Evolutionary conservation across 2,888 invertebrate genomes (phyloP).

Genomic region (Dendrolimus houi): DNA sequence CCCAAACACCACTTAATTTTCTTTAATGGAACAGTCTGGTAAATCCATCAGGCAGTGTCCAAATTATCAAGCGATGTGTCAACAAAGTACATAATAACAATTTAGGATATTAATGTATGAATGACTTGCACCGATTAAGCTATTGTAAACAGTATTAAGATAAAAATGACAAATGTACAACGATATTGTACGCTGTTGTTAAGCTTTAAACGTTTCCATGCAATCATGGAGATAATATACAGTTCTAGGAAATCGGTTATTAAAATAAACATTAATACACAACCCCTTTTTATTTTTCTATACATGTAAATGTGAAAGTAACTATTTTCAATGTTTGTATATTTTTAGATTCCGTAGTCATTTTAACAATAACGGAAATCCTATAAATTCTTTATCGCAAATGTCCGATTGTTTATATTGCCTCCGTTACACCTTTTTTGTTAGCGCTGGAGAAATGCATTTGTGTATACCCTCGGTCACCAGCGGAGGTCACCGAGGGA

Average conservation of each 20-base stretch:
- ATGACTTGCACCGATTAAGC: conserved; percentile 46
- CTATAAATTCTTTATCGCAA: too few relatives aligned
- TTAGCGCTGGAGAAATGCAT: too few relatives aligned
- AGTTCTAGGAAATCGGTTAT: not conserved
- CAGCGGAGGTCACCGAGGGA: too few relatives aligned
- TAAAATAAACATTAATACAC: not conserved
- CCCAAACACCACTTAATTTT: conserved; percentile 7
- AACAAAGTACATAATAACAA: conserved; percentile 50
- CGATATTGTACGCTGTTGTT: conserved; percentile 2
- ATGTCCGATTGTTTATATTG: too few relatives aligned
- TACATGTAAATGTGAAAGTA: too few relatives aligned
- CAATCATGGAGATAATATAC: conserved; percentile 7
- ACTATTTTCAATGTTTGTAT: too few relatives aligned
- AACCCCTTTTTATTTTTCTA: too few relatives aligned
- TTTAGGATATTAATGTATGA: conserved; percentile 40
- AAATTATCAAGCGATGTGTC: conserved; percentile 31
- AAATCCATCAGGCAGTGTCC: conserved; percentile 29
- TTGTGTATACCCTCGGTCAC: too few relatives aligned
- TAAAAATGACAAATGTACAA: conserved; percentile 46
- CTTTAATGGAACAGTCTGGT: conserved; percentile 17
- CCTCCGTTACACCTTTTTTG: too few relatives aligned
- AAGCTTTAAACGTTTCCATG: conserved; percentile 11
- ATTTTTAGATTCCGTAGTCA: too few relatives aligned
- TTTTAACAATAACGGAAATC: too few relatives aligned
- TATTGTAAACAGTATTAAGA: conserved; percentile 43